Evolutionary conservation across 2,797 vertebrate genomes (phyloP), one percentile per base, ranked within the genome.

Genomic region (Gastrophryne carolinensis): DNA sequence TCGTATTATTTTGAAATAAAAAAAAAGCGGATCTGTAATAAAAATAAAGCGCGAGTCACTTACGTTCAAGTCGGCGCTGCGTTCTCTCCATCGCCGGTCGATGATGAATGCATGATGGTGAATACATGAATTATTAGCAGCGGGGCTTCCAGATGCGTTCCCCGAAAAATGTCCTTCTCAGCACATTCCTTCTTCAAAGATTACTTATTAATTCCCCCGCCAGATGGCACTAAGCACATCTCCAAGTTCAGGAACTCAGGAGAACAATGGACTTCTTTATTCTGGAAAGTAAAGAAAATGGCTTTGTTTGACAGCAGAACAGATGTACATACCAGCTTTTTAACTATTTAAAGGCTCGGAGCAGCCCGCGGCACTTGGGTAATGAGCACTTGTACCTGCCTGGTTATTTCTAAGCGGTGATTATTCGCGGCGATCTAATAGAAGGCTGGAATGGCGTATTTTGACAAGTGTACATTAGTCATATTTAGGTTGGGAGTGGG

Each of bases 191-290:
- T 35, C 44, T 52, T 61, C 41, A 50, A 29, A 56, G 52, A 30
- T 30, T 26, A 53, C 66, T 53, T 34, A 67, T 23, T 27, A 5
- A 35, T 81, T 82, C 72, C 13, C 23, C 90, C 91, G 90, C 88
- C 85, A 92, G 91, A 87, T 91, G 90, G 90, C 90, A 90, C 80
- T 87, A 86, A 82, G 41, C 79, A 76, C 89, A 89, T 84, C 35
- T 90, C 84, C 87, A 90, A 88, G 79, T 49, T 69, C 73, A 61
- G 27, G 50, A 54, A 57, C 29, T 56, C 35, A 1, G 69, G 72
- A 67, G 77, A 81, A 89, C 85, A 90, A 88, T 85, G 76, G 57
- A 52, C 65, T 64, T 54, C 69, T 82, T 79, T 80, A 61, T 82
- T 21, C 71, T 73, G 21, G 53, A 30, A 34, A 0, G 65, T 87